phyloP scores from a whole-genome alignment of 2,113 vertebrate genomes.

The Pedetes capensis region DNA sequence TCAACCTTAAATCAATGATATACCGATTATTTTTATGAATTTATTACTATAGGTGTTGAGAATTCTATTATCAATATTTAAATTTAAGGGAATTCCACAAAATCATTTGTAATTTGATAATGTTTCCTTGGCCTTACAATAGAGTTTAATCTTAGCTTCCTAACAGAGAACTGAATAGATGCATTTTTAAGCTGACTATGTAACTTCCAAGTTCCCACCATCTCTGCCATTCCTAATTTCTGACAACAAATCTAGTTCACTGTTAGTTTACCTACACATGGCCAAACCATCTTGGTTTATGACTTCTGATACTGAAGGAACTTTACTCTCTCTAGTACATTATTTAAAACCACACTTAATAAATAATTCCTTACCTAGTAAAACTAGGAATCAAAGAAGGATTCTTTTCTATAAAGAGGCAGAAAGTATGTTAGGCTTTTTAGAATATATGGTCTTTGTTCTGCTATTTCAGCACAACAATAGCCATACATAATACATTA shows the following conservation, averaged over 20 bases:
- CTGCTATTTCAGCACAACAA: not conserved
- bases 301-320: not conserved
- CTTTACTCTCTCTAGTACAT: not conserved
- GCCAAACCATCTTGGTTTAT: not conserved
- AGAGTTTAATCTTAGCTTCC: not conserved
- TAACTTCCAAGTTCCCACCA: rapidly evolving
- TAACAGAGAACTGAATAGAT: not conserved
- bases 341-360: not conserved
- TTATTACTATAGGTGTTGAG: not conserved
- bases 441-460: not conserved
- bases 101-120: not conserved
- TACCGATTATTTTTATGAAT: not conserved
- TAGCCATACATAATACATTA: not conserved
- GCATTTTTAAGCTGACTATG: not conserved
- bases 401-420: not conserved
- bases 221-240: not conserved
- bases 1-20: not conserved
- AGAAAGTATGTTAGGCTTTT: not conserved
- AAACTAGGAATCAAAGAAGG: not conserved
- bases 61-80: not conserved
- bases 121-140: not conserved
- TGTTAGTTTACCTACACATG: not conserved
- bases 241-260: not conserved
- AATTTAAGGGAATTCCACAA: not conserved
- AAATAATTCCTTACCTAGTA: not conserved